Base-by-base conservation (phyloP, 2,113 vertebrate species). In the Salvator merianae region DNA sequence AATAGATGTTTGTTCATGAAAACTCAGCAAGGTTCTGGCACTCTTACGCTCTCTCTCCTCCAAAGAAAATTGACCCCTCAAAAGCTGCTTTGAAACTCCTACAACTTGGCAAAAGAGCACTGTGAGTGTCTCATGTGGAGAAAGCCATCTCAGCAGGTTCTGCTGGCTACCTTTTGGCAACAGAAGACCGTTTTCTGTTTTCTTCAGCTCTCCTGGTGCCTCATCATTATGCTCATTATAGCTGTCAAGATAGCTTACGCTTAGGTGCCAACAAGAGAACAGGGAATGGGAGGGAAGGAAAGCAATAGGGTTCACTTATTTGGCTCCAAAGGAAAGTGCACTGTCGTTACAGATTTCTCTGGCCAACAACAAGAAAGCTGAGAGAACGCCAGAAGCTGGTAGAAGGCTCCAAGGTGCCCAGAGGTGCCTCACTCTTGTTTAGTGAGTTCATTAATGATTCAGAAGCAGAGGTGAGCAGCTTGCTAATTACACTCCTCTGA, bases 401-500 rank as follows among this genome's bases (percentile, higher is more conserved):
- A 65, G 16, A 72, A 66, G 24, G 34, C 74, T n/a, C 0, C 77
- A 80, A 53, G 34, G 89, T 50, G 68, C 86, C 81, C 69, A 77
- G 7, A 36, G 87, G 90, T 89, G 85, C 89, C 24, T 70, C 47
- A 63, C 84, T 90, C 65, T 92, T 24, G 9, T 92, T 92, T 89
- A 90, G 88, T 38, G n/a, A 76, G 86, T 90, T 90, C 90, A 91
- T 93, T 90, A 94, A 93, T 89, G 90, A 87, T 85, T 76, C 88
- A 66, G 72, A 92, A 91, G 87, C 63, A 78, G 91, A 90, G 70
- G 90, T 86, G 91, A 94, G 91, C 93, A 92, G 90, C 86, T 91
- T 91, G 92, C 92, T 92, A 93, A 94, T 94, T 89, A 87, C 88
- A 86, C 91, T 90, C 89, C 86, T 84, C 73, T 86, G 73, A 85